Evolutionary conservation across 2,888 invertebrate genomes (phyloP), one percentile per base, ranked within the genome.

Genomic region (Chorisops tibialis): DNA sequence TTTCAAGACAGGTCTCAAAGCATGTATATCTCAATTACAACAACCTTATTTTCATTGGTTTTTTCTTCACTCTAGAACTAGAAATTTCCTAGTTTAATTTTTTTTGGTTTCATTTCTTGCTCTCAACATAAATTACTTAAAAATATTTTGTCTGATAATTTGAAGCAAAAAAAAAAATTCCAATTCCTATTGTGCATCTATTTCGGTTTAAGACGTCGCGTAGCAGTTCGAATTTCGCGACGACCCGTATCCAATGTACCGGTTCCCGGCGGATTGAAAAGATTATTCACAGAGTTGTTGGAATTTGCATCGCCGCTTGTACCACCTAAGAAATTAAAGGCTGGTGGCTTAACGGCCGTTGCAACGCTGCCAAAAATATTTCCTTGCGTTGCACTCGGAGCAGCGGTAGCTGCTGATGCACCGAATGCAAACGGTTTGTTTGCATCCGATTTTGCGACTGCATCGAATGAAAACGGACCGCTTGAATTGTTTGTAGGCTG

Each of bases 281-380:
- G 48, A 48, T 59, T 59, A 3, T 37, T n/a, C 19, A 37, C 30
- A 30, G 35, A 38, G 18, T 45, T 39, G 21, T 43, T 43, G 22
- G 12, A 24, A 5, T 16, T 43, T n/a, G 21, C 14, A 5, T 22
- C 48, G 2, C 24, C 19, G 4, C 19, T 30, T 7, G 22, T n/a
- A 1, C 11, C 41, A 6, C 22, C 61, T 14, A 38, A 47, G 14
- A 59, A 61, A 37, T 59, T 62, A 22, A 62, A 54, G 1, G 54
- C 21, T 1, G 50, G 48, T 11, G 52, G 30, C 37, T 47, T 52
- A 19, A n/a, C 22, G 7, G 45, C 18, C 9, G 11, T 21, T 12
- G 54, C 19, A n/a, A n/a, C n/a, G 14, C 41, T 59, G 9, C 56
- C 51, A 24, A 63, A 63, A 37, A 60, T 56, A 30, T 49, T 60